Conservation (phyloP, 2,888 invertebrate genomes). For the Drosophila stalkeri region DNA sequence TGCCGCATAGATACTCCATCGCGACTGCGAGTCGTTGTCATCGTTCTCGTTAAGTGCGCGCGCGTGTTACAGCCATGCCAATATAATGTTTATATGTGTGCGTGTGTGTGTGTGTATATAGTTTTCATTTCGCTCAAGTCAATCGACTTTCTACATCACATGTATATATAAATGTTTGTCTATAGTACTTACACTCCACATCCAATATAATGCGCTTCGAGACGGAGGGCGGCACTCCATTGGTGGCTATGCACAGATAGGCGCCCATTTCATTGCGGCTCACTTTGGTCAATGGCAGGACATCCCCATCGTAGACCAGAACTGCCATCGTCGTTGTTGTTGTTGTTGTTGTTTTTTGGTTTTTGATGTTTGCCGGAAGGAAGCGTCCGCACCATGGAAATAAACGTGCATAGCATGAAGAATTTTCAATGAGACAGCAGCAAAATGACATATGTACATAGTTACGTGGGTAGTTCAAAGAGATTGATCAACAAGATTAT, state of each 20-base stretch:
- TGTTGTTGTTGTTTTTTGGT: slow-evolving; percentile 16
- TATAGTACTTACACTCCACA: slow-evolving; percentile 90
- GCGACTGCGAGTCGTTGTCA: slow-evolving; percentile 44
- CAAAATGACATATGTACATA: slow-evolving; percentile 18
- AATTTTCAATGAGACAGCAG: slow-evolving; percentile 54
- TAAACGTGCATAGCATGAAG: slow-evolving; percentile 51
- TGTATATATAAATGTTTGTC: slow-evolving; percentile 4
- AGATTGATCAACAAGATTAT: background rate
- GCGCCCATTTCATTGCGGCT: slow-evolving; percentile 90
- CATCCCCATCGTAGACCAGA: slow-evolving; percentile 93
- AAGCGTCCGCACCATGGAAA: slow-evolving; percentile 59
- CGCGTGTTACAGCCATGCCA: slow-evolving; percentile 67
- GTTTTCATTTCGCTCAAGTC: slow-evolving; percentile 53
- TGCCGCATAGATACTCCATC: slow-evolving; percentile 55
- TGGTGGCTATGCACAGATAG: slow-evolving; percentile 87
- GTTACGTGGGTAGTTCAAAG: slow-evolving; percentile 27
- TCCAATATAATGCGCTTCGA: slow-evolving; percentile 96
- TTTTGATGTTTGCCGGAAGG: slow-evolving; percentile 61
- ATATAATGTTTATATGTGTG: slow-evolving; percentile 59
- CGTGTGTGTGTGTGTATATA: slow-evolving; percentile 12
- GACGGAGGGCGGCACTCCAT: slow-evolving; percentile 95
- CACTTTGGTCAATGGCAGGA: slow-evolving; percentile 93
- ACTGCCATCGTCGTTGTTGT: slow-evolving; percentile 88
- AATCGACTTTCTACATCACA: slow-evolving; percentile 27
- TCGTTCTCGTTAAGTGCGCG: slow-evolving; percentile 71